These are phyloP conservation scores for Liodrosophila aerea DNA, from an alignment of 2,888 invertebrate genomes.

Conservation along the genomic window DNA sequence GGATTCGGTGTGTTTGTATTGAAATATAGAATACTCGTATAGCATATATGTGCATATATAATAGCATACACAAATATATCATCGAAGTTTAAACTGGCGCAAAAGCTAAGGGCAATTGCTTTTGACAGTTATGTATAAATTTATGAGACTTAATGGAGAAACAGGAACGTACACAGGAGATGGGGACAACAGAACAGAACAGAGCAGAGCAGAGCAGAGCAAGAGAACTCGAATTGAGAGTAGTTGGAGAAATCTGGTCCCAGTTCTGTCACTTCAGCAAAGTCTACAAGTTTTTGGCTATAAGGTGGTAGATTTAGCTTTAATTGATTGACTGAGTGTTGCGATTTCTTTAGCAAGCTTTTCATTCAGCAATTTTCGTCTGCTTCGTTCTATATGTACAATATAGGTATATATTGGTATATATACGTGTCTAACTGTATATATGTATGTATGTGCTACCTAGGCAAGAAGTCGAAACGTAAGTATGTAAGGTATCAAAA, in stretches of 20 bases:
- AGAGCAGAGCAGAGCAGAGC: background rate
- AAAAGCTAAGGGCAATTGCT: conserved; percentile 78
- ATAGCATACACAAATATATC: conserved; percentile 70
- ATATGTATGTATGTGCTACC: conserved; percentile 29
- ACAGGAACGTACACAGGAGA: conserved; percentile 44
- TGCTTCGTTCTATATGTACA: background rate
- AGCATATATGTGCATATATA: conserved; percentile 16
- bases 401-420: conserved; percentile 1
- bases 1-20: too few species aligned
- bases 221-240: background rate
- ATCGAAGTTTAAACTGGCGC: conserved; percentile 77
- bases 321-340: conserved; percentile 66
- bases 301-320: conserved; percentile 42
- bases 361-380: background rate
- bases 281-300: conserved; percentile 25
- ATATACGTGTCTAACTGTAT: too few species aligned
- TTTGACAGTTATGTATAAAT: conserved; percentile 78
- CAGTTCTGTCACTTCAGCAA: background rate
- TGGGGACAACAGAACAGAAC: background rate
- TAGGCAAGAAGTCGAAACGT: conserved; percentile 44
- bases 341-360: background rate
- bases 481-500: conserved; percentile 71
- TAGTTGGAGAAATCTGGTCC: conserved; percentile 7
- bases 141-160: conserved; percentile 74
- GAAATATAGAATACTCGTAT: conserved; percentile 10